These are phyloP conservation scores for Smutsia gigantea DNA, from an alignment of 2,797 vertebrate genomes.

Conservation along the genomic window DNA sequence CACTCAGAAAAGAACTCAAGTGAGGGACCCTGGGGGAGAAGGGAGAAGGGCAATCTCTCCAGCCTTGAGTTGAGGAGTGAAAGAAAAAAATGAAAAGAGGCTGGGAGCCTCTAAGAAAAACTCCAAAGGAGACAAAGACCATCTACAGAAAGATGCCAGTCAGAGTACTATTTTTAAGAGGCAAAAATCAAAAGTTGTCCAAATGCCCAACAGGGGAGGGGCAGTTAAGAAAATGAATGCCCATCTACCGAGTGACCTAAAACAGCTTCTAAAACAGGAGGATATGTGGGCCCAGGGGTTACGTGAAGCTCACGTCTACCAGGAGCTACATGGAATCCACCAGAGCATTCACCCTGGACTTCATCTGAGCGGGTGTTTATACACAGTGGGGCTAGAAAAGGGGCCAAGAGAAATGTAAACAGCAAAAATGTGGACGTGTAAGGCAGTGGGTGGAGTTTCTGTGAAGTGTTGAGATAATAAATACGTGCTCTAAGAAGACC, in stretches of 20 bases:
- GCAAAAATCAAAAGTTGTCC: too few relatives aligned
- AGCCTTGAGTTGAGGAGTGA: background rate
- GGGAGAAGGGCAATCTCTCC: background rate
- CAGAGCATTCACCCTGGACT: background rate
- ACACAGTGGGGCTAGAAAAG: background rate
- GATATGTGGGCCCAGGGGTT: fast-evolving
- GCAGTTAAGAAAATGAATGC: fast-evolving
- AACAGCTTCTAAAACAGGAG: fast-evolving
- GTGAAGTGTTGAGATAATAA: slow-evolving; percentile 31
- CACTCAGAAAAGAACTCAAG: background rate
- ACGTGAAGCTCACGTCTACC: fast-evolving
- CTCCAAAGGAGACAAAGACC: background rate
- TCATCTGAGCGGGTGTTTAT: background rate
- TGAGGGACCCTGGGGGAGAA: background rate
- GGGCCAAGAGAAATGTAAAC: background rate
- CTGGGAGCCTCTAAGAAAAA: background rate
- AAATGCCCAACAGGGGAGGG: background rate
- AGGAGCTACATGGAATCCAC: fast-evolving
- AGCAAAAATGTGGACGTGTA: background rate
- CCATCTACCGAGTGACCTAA: fast-evolving
- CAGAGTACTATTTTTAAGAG: background rate
- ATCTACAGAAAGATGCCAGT: background rate
- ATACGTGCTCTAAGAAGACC: background rate
- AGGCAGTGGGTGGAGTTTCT: background rate
- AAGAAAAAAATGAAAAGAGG: background rate